These are phyloP conservation scores for Calcarius lapponicus DNA, from an alignment of 2,797 vertebrate genomes.

Conservation along the genomic window DNA sequence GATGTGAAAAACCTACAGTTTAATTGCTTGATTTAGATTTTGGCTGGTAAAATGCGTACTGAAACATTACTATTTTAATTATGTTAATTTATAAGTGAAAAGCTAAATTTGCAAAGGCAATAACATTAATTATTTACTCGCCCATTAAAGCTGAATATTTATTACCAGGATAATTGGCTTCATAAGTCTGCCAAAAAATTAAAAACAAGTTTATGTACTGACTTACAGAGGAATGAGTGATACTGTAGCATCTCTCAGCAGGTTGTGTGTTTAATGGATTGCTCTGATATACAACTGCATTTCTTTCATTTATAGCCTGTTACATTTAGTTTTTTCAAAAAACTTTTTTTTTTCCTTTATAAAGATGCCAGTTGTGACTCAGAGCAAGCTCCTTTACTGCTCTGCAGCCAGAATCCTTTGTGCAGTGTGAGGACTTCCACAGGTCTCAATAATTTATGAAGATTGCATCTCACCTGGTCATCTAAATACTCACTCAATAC, in stretches of 20 bases:
- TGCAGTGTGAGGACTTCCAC: background rate
- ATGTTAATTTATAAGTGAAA: conserved; percentile 81
- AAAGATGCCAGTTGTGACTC: background rate
- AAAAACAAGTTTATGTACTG: conserved; percentile 73
- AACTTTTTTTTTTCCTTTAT: background rate
- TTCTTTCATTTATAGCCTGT: conserved; percentile 1
- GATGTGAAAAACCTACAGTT: conserved; percentile 76
- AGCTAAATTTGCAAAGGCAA: conserved; percentile 82
- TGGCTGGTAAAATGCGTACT: conserved; percentile 72
- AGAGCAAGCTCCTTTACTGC: background rate
- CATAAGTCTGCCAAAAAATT: conserved; percentile 73
- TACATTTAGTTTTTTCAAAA: background rate
- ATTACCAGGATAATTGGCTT: conserved; percentile 77
- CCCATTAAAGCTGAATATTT: conserved; percentile 79
- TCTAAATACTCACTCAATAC: background rate
- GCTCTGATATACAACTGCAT: background rate
- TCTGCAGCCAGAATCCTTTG: background rate
- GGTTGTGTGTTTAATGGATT: conserved; percentile 43
- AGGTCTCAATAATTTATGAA: background rate
- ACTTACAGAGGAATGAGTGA: conserved; percentile 51
- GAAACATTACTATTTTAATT: conserved; percentile 82
- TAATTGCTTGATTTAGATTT: conserved; percentile 82
- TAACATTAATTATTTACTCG: conserved; percentile 85
- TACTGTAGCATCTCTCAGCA: conserved; percentile 26
- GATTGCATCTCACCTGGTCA: background rate